These are phyloP conservation scores for Denticeps clupeoides DNA, from an alignment of 2,797 vertebrate species.

Conservation along the genomic window DNA sequence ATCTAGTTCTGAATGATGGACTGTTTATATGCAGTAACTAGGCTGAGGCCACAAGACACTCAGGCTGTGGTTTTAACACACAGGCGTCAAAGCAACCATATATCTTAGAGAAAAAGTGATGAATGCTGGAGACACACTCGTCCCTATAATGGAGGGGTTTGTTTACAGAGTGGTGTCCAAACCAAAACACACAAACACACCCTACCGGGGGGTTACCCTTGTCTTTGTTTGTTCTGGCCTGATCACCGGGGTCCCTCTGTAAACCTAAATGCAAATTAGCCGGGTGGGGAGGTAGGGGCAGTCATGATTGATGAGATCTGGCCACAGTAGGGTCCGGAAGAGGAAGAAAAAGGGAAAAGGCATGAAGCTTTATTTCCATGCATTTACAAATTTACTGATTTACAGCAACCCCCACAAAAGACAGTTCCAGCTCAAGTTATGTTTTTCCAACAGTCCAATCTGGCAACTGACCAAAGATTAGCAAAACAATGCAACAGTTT, in stretches of 20 bases:
- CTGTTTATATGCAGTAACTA: no score
- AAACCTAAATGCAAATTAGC: slow-evolving; percentile 17
- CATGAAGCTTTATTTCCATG: no score
- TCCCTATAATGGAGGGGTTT: slow-evolving; percentile 28
- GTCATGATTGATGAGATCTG: not conserved
- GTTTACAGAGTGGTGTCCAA: slow-evolving; percentile 42
- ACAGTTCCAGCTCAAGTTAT: no score
- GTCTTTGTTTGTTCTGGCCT: slow-evolving; percentile 24
- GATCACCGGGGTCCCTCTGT: slow-evolving; percentile 26
- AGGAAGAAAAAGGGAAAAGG: no score
- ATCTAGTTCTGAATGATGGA: no score
- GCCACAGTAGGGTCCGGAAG: not conserved
- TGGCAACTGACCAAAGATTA: no score
- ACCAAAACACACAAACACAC: slow-evolving; percentile 46
- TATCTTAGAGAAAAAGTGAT: slow-evolving; percentile 25
- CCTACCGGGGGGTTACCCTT: slow-evolving; percentile 29
- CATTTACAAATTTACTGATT: no score
- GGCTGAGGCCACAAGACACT: not conserved
- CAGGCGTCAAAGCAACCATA: slow-evolving; percentile 29
- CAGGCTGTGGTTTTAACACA: slow-evolving; percentile 8
- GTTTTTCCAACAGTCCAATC: no score
- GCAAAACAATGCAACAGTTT: no score
- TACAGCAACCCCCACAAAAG: no score
- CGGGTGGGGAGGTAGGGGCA: slow-evolving; percentile 19
- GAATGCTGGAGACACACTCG: slow-evolving; percentile 35